Percentiles rank a stretch among this genome's conserved stretches.
phyloP scores from a whole-genome alignment of 2,797 vertebrate genomes.

The Trematomus bernacchii region DNA sequence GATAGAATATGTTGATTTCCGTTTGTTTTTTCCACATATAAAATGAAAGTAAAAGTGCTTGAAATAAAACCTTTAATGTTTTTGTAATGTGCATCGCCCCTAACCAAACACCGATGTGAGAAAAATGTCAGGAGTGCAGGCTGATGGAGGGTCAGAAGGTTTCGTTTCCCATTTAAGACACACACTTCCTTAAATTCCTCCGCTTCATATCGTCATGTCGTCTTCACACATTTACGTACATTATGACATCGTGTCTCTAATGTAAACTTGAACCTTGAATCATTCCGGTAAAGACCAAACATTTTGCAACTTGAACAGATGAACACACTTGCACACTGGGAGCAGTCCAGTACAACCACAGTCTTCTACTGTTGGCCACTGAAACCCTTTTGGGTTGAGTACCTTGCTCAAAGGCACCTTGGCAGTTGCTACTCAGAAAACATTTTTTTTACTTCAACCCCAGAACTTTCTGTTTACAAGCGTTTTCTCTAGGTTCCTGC shows the following conservation, averaged over 20 bases:
- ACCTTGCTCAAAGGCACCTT: constrained; percentile 69
- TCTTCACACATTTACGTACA: too few relatives aligned
- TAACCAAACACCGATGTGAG: constrained; percentile 15
- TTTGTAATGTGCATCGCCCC: background rate
- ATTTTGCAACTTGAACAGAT: background rate
- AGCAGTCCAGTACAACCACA: constrained; percentile 28
- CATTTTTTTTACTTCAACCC: background rate
- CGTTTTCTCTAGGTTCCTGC: constrained; percentile 4
- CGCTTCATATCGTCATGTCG: too few relatives aligned
- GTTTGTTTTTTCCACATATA: background rate
- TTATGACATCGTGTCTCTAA: background rate
- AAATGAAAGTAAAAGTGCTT: constrained; percentile 1
- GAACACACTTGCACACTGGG: constrained; percentile 2
- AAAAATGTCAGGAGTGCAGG: constrained; percentile 20
- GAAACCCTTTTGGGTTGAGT: constrained; percentile 28
- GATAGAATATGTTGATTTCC: background rate
- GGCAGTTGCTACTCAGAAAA: constrained; percentile 59
- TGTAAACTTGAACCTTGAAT: background rate
- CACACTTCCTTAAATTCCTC: background rate
- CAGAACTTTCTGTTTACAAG: constrained; percentile 15
- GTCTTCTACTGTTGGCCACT: constrained; percentile 22
- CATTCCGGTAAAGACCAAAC: too few relatives aligned
- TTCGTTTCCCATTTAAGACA: constrained; percentile 4
- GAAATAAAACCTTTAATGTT: background rate
- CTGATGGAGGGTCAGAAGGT: constrained; percentile 46